These are phyloP conservation scores for Nebria ingens DNA, from an alignment of 1,140 invertebrate genomes.

Conservation along the genomic window DNA sequence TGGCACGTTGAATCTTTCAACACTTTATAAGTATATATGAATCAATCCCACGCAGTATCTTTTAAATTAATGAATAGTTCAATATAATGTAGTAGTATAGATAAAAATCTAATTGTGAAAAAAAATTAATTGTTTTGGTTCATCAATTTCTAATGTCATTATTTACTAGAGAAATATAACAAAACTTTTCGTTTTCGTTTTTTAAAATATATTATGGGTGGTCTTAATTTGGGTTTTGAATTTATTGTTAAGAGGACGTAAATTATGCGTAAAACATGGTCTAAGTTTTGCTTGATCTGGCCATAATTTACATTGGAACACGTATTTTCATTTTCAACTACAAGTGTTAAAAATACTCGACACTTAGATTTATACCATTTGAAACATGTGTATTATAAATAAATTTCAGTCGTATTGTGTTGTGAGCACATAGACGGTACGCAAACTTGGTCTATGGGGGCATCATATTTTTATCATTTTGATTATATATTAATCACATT, in stretches of 20 bases:
- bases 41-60: no score
- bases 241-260: neutral
- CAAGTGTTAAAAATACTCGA: conserved; percentile 1
- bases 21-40: no score
- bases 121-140: no score
- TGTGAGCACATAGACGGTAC: neutral
- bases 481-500: no score
- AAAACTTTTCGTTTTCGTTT: neutral
- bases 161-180: neutral
- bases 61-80: no score
- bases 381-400: conserved; percentile 7
- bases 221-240: neutral
- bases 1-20: no score
- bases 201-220: conserved; percentile 1
- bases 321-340: neutral
- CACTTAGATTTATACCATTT: neutral
- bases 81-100: no score
- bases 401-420: neutral
- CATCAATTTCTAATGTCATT: no score
- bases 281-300: neutral
- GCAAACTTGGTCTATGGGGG: neutral
- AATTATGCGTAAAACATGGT: conserved; percentile 2
- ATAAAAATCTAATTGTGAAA: no score
- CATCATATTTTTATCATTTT: neutral
- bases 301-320: neutral